A percentile compares a stretch with the other conserved stretches of the same genome.
Conservation (phyloP, 1,140 invertebrate genomes). For the Tetragonula clypearis region DNA sequence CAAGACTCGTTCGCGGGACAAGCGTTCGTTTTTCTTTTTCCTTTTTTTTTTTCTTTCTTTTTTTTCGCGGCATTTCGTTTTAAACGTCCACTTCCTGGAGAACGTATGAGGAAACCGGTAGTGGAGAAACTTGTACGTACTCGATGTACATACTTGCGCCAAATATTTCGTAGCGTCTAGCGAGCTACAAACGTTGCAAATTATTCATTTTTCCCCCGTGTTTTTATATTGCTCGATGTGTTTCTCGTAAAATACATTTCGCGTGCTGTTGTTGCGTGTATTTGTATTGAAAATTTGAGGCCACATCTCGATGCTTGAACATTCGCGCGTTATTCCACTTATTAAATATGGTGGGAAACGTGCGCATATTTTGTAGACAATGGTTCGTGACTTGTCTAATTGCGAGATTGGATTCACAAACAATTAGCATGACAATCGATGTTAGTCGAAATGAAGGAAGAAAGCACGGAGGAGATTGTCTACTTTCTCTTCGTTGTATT, state of each 20-base stretch:
- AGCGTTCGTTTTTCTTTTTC: neutral
- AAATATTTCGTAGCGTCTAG: no score
- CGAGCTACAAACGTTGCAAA: no score
- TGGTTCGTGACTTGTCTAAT: neutral
- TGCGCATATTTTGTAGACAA: neutral
- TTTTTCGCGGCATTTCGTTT: neutral
- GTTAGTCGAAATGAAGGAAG: neutral
- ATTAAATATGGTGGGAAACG: neutral
- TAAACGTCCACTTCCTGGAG: constrained; percentile 15
- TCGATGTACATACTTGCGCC: neutral
- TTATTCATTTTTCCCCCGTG: no score
- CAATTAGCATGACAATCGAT: neutral
- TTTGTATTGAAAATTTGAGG: neutral
- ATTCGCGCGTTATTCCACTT: neutral
- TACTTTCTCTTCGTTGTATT: neutral
- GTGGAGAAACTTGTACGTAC: neutral
- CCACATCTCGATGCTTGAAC: neutral
- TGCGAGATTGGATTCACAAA: neutral
- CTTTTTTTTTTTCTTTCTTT: neutral
- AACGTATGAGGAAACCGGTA: neutral
- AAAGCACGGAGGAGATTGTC: neutral
- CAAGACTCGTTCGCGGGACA: neutral
- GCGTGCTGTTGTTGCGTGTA: neutral
- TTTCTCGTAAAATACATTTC: no score
- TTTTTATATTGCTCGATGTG: no score